A percentile compares a stretch with the other conserved stretches of the same genome.
Conservation (phyloP, 2,888 invertebrate species). For the Heliconius hortense region DNA sequence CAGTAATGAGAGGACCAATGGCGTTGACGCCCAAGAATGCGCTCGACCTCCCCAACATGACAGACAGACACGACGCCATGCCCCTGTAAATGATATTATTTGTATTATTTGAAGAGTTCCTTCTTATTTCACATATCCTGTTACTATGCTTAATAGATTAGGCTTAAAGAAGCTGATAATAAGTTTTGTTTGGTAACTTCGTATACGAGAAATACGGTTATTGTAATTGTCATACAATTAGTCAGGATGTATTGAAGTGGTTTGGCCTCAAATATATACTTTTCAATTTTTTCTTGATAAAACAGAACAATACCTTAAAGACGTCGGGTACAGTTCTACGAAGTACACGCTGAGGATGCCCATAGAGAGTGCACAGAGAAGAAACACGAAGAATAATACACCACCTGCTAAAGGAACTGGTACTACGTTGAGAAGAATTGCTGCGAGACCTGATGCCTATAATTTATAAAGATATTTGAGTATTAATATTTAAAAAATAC, state of each 20-base stretch:
- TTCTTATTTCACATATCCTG: too few relatives aligned
- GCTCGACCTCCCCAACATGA: constrained; percentile 84
- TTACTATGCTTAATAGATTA: too few relatives aligned
- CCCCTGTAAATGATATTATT: constrained; percentile 65
- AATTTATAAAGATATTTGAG: not conserved
- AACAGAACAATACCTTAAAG: constrained; percentile 58
- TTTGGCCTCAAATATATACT: not conserved
- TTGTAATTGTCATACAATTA: too few relatives aligned
- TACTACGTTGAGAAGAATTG: constrained; percentile 64
- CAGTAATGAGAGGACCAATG: constrained; percentile 84
- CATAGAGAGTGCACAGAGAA: constrained; percentile 72
- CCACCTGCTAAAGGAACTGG: constrained; percentile 68
- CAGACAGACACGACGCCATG: constrained; percentile 84
- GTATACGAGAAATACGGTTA: too few relatives aligned
- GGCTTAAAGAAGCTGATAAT: too few relatives aligned
- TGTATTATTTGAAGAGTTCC: not conserved
- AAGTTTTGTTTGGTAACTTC: too few relatives aligned
- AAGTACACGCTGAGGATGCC: constrained; percentile 76
- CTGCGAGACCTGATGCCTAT: constrained; percentile 56
- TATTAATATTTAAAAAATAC: not conserved
- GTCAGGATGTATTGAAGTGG: too few relatives aligned
- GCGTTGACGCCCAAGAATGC: constrained; percentile 84
- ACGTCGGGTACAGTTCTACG: constrained; percentile 75
- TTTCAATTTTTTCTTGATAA: not conserved
- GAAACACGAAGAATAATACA: constrained; percentile 73